phyloP scores from a whole-genome alignment of 2,797 vertebrate species.

The Pampus argenteus region DNA sequence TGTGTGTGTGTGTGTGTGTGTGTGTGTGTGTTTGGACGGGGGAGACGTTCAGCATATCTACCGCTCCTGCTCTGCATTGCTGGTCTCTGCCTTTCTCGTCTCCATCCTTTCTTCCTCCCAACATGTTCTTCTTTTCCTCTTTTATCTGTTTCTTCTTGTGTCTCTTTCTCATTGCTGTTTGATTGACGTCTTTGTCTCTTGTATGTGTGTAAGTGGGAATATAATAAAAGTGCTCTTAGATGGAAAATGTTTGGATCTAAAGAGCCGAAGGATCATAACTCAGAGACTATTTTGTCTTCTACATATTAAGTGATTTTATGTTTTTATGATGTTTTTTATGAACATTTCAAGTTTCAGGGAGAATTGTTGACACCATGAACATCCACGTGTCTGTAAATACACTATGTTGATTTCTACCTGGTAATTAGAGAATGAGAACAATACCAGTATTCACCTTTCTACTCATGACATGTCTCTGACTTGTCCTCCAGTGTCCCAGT shows the following conservation, averaged over 20 bases:
- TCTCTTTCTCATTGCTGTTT: no score
- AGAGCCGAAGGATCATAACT: no score
- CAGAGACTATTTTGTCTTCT: no score
- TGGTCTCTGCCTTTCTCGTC: no score
- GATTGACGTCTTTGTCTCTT: background rate
- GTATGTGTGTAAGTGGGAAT: background rate
- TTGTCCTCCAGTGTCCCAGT: constrained; percentile 86
- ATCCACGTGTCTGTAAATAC: no score
- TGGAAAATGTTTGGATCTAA: background rate
- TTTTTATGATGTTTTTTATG: no score
- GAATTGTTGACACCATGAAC: no score
- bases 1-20: constrained; percentile 43
- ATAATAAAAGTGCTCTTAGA: background rate
- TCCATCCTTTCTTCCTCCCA: background rate
- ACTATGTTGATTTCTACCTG: background rate
- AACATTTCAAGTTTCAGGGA: no score
- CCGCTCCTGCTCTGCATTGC: background rate
- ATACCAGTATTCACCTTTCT: no score
- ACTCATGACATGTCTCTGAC: rapidly evolving
- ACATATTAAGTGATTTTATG: no score
- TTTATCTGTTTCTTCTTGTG: background rate
- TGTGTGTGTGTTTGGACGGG: constrained; percentile 1
- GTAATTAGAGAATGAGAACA: background rate
- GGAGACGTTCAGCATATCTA: background rate
- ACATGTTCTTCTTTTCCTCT: background rate